Evolutionary conservation across 2,113 vertebrate species (phyloP).

Genomic region (Corvus cornix): DNA sequence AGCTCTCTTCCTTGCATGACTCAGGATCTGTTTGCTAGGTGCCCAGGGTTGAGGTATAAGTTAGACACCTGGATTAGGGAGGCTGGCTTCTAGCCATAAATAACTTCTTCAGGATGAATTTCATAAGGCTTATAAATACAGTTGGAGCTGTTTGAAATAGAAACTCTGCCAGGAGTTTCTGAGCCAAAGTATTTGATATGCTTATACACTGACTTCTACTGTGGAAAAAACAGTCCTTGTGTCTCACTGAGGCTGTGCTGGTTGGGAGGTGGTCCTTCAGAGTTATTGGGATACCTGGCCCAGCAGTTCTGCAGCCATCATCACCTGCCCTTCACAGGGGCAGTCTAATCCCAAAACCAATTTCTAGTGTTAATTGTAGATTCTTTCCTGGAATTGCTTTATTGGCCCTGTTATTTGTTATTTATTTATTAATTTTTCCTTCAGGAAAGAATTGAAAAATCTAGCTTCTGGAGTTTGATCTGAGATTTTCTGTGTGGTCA

Average conservation of each 20-base stretch:
- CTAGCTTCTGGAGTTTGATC: background rate
- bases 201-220: background rate
- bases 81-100: background rate
- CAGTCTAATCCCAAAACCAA: background rate
- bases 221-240: background rate
- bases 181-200: constrained; percentile 24
- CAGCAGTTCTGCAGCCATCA: constrained; percentile 11
- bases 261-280: constrained; percentile 31
- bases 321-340: background rate
- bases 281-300: background rate
- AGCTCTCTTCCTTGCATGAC: background rate
- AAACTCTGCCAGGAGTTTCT: background rate
- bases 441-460: constrained; percentile 1
- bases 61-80: background rate
- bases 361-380: background rate
- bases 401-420: background rate
- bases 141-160: constrained; percentile 29
- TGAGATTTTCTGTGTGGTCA: background rate
- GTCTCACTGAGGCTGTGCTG: constrained; percentile 1
- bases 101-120: constrained; percentile 34
- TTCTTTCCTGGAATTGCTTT: constrained; percentile 2
- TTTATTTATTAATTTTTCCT: background rate
- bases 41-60: background rate
- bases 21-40: fast-evolving
- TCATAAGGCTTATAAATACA: constrained; percentile 50